Base-by-base conservation (phyloP, 2,113 vertebrate species). In the Fregetta grallaria region DNA sequence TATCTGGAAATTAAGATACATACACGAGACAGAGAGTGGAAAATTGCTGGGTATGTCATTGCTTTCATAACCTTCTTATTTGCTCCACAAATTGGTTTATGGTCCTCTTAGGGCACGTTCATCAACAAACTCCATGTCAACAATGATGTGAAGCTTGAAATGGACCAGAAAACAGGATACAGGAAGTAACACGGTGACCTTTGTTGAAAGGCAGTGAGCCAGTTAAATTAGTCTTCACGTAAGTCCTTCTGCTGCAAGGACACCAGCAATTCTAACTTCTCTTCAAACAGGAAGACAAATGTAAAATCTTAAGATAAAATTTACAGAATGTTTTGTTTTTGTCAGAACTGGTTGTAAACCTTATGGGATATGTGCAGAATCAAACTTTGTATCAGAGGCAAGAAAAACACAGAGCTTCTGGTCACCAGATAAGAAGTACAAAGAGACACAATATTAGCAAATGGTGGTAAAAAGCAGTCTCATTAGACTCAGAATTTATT, bases 21-120 rank as follows among this genome's bases (percentile, higher is more conserved):
- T n/a, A 58, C 13, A 38, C 0, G 2, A 91, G 80, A 84, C 34
- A 86, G 53, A 82, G 34, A 92, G 72, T 83, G 61, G 91, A 97
- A 96, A 96, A 96, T 93, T 77, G 92, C 72, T 76, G 77, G 34
- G 26, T 84, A 77, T 76, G 66, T 92, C 74, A 92, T 88, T 77
- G 14, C 79, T 95, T 95, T 94, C 86, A 93, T 91, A 96, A 75
- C 45, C 80, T 94, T 92, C 90, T 88, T 82, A 90, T 96, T 97
- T 96, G 90, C 91, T 87, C 76, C 67, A 79, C 93, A 95, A 92
- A 97, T 92, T 86, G 90, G 74, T 89, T 97, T 96, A 93, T 94
- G 77, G 89, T 83, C 72, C 90, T 97, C 91, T 77, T 73, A 94
- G 89, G 88, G 56, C 61, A 45, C 0, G 27, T 76, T 97, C 72